phyloP scores from a whole-genome alignment of 2,113 vertebrate genomes.

The Odocoileus hemionus region DNA sequence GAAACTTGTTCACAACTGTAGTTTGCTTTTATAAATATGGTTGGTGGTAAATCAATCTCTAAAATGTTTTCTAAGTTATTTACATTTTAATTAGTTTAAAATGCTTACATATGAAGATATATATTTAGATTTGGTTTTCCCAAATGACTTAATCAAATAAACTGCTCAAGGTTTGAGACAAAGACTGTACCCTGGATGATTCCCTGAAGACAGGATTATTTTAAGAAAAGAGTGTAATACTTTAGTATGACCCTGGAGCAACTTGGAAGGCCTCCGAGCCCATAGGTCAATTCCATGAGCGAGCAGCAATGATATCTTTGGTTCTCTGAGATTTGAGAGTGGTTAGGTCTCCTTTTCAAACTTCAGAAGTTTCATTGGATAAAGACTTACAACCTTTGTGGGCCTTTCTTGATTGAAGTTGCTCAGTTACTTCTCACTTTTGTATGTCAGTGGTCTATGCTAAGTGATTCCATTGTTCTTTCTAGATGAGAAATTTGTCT shows the following conservation, averaged over 20 bases:
- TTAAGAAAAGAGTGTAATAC: neutral
- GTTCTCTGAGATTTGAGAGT: neutral
- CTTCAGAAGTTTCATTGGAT: neutral
- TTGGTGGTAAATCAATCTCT: conserved; percentile 7
- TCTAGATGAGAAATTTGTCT: neutral
- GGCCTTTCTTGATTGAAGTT: neutral
- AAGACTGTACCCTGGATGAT: neutral
- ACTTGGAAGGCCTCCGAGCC: neutral
- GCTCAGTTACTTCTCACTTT: neutral
- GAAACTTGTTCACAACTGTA: conserved; percentile 21
- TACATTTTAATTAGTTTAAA: conserved; percentile 53
- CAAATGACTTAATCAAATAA: neutral
- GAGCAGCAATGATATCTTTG: neutral
- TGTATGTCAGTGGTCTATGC: too few relatives aligned
- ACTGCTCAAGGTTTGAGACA: neutral
- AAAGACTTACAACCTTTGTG: neutral
- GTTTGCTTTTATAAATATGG: conserved; percentile 42
- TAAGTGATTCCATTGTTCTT: neutral
- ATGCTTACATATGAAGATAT: conserved; percentile 32
- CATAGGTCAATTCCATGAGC: neutral
- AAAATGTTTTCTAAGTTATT: conserved; percentile 50
- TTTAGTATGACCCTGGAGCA: neutral
- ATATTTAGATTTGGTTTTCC: conserved; percentile 28
- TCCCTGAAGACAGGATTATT: neutral
- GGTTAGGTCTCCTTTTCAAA: neutral